Conservation (phyloP, 2,888 invertebrate species). For the Smittia sp. region DNA sequence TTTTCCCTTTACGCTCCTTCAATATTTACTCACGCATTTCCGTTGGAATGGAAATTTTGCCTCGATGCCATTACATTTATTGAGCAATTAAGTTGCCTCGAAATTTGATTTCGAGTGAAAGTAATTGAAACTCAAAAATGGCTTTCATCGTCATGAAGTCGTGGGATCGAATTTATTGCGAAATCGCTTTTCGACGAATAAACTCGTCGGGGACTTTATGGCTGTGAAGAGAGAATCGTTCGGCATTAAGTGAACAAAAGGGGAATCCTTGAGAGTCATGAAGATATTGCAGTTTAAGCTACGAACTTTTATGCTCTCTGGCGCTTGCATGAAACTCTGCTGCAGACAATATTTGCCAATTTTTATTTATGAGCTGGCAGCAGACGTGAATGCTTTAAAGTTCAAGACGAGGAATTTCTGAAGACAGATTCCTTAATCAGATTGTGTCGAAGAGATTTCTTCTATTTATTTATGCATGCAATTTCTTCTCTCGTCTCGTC, state of each 20-base stretch:
- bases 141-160: neutral
- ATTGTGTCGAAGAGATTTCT: constrained; percentile 13
- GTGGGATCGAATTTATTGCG: neutral
- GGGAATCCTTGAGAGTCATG: no score
- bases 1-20: neutral
- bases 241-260: no score
- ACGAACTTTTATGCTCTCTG: neutral
- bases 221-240: no score
- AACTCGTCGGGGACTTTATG: no score
- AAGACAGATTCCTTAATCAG: constrained; percentile 12
- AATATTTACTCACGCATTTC: neutral
- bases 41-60: neutral
- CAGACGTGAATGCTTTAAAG: constrained; percentile 18
- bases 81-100: neutral
- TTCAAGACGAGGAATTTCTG: neutral
- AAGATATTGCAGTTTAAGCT: no score
- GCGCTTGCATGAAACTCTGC: neutral
- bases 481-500: constrained; percentile 9
- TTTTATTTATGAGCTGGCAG: constrained; percentile 35
- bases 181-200: no score
- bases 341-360: constrained; percentile 32
- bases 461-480: constrained; percentile 18
- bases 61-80: neutral
- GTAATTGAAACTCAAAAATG: neutral
- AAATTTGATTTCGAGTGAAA: neutral